Evolutionary conservation across 2,888 invertebrate genomes (phyloP), one percentile per base, ranked within the genome.

Genomic region (Suillia variegata): DNA sequence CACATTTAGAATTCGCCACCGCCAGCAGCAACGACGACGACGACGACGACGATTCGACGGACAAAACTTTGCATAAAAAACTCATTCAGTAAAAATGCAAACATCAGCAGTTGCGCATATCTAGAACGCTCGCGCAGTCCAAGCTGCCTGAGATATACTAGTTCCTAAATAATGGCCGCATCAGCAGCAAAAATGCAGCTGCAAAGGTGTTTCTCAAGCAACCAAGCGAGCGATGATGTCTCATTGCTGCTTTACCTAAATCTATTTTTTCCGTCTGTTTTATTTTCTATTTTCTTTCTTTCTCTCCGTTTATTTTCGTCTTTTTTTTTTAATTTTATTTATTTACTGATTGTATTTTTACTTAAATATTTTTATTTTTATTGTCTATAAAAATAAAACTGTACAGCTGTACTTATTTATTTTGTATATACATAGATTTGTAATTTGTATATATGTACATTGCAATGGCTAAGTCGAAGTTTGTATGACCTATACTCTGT

Each of bases 301-400:
- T 62, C 56, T 63, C 4, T 20, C 15, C 3, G 6, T 45, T 45
- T 6, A 33, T 4, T 45, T 34, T n/a, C n/a, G n/a, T n/a, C 52
- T 59, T 59, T 52, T 54, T 57, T 64, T 70, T 74, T 73, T 74
- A 73, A 20, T n/a, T 45, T 22, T 31, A 17, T 2, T 26, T 33
- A 20, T 20, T 26, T 33, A 17, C 8, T 4, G 33, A 33, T 26
- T 31, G 24, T n/a, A 20, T 18, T 34, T 55, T 59, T 55, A 49
- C 13, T 5, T 20, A 26, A 62, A 21, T 47, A 47, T 22, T 26
- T 10, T 52, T 52, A 42, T 48, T 59, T 57, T 45, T 38, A 24
- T 10, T 13, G 42, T 54, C 22, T 18, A 26, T 6, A 26, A 5
- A 26, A 26, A 26, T 10, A 73, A 74, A 73, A 69, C 65, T 60